These are phyloP conservation scores for Limonius californicus DNA, from an alignment of 1,140 invertebrate genomes.

Conservation along the genomic window DNA sequence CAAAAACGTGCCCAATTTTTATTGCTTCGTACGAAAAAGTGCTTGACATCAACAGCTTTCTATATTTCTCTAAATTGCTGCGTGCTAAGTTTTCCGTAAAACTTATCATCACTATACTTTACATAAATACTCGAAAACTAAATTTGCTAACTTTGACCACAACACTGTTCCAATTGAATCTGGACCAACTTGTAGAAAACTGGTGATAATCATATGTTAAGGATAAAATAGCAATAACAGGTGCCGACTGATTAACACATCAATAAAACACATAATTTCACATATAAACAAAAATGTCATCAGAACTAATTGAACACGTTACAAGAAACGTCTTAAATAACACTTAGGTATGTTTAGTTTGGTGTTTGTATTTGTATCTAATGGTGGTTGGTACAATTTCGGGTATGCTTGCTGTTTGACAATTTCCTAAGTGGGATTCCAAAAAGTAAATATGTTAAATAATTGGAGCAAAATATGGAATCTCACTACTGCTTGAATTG, in stretches of 20 bases:
- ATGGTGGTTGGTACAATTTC: background rate
- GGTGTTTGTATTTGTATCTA: background rate
- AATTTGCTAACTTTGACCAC: background rate
- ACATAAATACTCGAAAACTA: background rate
- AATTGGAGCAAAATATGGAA: conserved; percentile 3
- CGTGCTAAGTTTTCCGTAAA: background rate
- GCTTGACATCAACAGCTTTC: conserved; percentile 29
- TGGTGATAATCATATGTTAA: conserved; percentile 20
- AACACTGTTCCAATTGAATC: background rate
- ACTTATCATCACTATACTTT: background rate
- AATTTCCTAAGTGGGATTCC: conserved; percentile 4
- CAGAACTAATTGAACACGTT: background rate
- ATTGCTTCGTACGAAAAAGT: conserved; percentile 17
- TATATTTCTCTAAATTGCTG: conserved; percentile 6
- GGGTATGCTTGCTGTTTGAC: background rate
- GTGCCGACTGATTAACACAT: conserved; percentile 33
- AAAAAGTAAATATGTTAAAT: background rate
- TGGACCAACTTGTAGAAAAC: conserved; percentile 22
- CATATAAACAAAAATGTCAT: background rate
- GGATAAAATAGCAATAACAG: conserved; percentile 23
- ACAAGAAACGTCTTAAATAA: conserved; percentile 1
- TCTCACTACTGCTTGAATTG: conserved; percentile 17
- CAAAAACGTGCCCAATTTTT: too few species aligned
- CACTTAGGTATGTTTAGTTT: conserved; percentile 5
- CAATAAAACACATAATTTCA: background rate